phyloP scores from a whole-genome alignment of 2,113 vertebrate genomes.

The Nothocercus julius region DNA sequence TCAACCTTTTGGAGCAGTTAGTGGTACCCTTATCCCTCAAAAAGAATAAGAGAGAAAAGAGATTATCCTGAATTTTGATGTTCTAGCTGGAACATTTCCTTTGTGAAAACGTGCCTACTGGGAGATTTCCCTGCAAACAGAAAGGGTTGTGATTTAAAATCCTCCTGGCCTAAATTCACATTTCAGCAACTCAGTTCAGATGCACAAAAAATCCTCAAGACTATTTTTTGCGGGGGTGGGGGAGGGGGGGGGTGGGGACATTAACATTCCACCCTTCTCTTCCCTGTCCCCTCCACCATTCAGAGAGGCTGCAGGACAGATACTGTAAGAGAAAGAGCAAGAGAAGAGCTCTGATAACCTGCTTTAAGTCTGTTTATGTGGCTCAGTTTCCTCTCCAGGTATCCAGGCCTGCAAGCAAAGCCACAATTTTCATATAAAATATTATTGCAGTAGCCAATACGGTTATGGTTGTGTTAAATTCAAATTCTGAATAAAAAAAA shows the following conservation, averaged over 20 bases:
- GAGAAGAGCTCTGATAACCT: neutral
- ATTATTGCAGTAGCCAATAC: neutral
- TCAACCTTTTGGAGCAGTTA: rapidly evolving
- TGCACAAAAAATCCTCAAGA: neutral
- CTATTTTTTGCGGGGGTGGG: neutral
- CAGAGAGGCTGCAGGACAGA: neutral
- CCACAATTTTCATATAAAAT: neutral
- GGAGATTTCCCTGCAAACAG: neutral
- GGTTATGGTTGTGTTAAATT: neutral
- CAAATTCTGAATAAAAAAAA: rapidly evolving
- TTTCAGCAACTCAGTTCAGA: neutral
- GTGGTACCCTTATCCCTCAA: neutral
- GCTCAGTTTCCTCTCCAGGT: neutral
- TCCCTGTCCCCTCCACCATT: neutral
- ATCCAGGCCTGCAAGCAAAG: neutral
- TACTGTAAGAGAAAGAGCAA: neutral
- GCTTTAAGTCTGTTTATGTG: rapidly evolving
- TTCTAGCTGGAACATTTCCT: neutral
- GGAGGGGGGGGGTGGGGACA: neutral
- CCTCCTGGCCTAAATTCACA: neutral
- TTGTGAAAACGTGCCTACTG: neutral
- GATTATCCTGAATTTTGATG: neutral
- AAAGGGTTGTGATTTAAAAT: neutral
- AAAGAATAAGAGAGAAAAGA: neutral
- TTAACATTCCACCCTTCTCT: neutral